Evolutionary conservation across 2,888 invertebrate genomes (phyloP), one percentile per base, ranked within the genome.

Genomic region (Dasysyrphus tricinctus): DNA sequence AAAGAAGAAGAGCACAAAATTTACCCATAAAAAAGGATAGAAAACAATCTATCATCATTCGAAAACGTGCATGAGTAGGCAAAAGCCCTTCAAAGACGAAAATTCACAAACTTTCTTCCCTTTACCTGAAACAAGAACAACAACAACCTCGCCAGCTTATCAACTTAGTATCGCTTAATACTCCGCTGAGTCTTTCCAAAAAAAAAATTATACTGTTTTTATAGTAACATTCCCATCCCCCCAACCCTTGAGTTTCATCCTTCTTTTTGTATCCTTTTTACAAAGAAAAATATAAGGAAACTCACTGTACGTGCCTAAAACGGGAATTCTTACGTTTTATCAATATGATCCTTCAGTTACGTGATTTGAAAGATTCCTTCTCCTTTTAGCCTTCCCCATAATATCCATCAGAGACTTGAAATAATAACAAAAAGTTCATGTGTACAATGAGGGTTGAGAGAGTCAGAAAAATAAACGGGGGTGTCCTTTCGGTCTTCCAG

Each of bases 31-130:
- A 80, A 72, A 80, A 69, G 47, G 49, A 61, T 61, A 80, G 75
- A 77, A 83, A 80, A 83, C 83, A 84, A 84, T 84, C 84, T 80
- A 84, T 84, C 84, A 84, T 84, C 75, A 84, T 80, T 80, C 59
- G 39, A 54, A 76, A 63, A 84, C 84, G 84, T 84, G 84, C 80
- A 84, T 80, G 84, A 84, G 84, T 84, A 84, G 84, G 80, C 84
- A 69, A 80, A 84, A 84, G 80, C 80, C 80, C 80, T 84, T 63
- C 42, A 79, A 69, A n/a, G 32, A 34, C 32, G 37, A 83, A 77
- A 79, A 70, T 37, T 80, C 80, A 72, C 80, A 70, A 84, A 65
- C 75, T 72, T 72, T 70, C 32, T 32, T 9, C 29, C n/a, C 44
- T 12, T 5, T 12, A 14, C 67, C 34, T 34, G 1, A n/a, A 49